Evolutionary conservation across 2,888 invertebrate species (phyloP).

Genomic region (Spodoptera picta): DNA sequence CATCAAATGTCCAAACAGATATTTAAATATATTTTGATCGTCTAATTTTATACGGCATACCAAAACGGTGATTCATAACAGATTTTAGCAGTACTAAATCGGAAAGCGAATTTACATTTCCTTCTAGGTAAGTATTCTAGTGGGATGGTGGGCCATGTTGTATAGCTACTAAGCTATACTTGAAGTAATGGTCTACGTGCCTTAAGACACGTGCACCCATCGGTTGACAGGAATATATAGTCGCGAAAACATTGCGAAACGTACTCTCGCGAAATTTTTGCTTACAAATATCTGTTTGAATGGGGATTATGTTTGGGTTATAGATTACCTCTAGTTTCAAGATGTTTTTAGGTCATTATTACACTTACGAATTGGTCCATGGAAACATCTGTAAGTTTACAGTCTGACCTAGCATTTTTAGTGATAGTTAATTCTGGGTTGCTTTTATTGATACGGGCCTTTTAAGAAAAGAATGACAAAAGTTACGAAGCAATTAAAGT

Average conservation of each 20-base stretch:
- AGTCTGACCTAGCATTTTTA: too few species aligned
- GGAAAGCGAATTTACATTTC: constrained; percentile 48
- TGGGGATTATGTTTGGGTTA: too few species aligned
- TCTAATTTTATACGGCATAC: constrained; percentile 20
- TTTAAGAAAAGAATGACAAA: too few species aligned
- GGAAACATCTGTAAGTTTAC: too few species aligned
- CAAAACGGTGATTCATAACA: constrained; percentile 23
- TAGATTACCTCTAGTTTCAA: too few species aligned
- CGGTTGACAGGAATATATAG: constrained; percentile 51
- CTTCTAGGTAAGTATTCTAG: constrained; percentile 49
- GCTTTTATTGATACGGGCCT: too few species aligned
- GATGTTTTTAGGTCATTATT: too few species aligned
- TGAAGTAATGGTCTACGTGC: constrained; percentile 58
- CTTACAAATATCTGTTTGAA: not conserved
- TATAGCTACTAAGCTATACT: constrained; percentile 37
- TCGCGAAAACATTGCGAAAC: constrained; percentile 51
- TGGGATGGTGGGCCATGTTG: constrained; percentile 35
- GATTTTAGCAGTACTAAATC: constrained; percentile 41
- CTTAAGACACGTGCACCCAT: constrained; percentile 51
- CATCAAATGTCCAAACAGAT: not conserved
- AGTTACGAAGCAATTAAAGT: too few species aligned
- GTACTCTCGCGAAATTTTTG: constrained; percentile 44
- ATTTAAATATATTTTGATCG: not conserved
- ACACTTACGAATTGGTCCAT: too few species aligned
- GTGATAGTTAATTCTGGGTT: too few species aligned